Evolutionary conservation across 1,140 invertebrate species (phyloP).

Genomic region (Drosophila neocordata): DNA sequence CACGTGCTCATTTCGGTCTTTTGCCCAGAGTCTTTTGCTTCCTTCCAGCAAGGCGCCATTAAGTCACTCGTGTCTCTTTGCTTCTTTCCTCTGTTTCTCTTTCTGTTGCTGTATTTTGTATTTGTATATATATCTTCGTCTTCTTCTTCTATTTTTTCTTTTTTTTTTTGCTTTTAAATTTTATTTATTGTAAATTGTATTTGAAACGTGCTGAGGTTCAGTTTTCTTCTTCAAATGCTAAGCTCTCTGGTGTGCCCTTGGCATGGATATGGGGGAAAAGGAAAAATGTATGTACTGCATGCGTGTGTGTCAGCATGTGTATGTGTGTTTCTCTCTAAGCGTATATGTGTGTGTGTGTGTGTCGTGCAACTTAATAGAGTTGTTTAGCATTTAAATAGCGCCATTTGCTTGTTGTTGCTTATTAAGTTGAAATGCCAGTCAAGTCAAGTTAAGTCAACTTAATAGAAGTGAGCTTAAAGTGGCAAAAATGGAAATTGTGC

Average conservation of each 20-base stretch:
- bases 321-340: constrained; percentile 9
- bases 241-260: constrained; percentile 44
- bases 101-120: constrained; percentile 62
- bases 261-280: constrained; percentile 40
- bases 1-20: constrained; percentile 53
- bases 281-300: constrained; percentile 36
- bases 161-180: constrained; percentile 77
- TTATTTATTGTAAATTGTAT: constrained; percentile 81
- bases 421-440: constrained; percentile 70
- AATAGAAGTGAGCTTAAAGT: constrained; percentile 70
- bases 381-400: constrained; percentile 79
- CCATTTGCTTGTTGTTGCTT: constrained; percentile 66
- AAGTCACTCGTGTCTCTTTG: constrained; percentile 41
- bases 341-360: constrained; percentile 45
- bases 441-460: constrained; percentile 60
- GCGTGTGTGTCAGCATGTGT: constrained; percentile 23
- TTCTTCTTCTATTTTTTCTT: constrained; percentile 35
- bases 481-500: constrained; percentile 43
- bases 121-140: constrained; percentile 1
- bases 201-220: constrained; percentile 80
- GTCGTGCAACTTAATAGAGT: constrained; percentile 79
- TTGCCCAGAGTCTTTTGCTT: not conserved
- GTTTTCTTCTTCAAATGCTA: constrained; percentile 59
- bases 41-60: constrained; percentile 51
- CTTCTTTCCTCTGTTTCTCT: constrained; percentile 15